Base-by-base conservation (phyloP, 2,888 invertebrate species). In the Suillia variegata region DNA sequence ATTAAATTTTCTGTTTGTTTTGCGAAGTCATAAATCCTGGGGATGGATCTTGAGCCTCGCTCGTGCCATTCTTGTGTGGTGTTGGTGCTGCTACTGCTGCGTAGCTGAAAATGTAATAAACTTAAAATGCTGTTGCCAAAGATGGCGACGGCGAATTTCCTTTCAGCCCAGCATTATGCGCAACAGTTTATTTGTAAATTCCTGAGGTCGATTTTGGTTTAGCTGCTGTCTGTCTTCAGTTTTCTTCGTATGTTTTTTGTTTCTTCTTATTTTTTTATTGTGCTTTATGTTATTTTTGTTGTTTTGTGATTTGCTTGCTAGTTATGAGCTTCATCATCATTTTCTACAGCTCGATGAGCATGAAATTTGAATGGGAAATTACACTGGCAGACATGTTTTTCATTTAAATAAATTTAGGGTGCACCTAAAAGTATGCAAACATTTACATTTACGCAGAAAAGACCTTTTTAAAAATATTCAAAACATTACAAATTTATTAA, bases 171-270 rank as follows among this genome's bases (percentile, higher is more conserved):
- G n/a, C n/a, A n/a, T n/a, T n/a, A 48, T 21, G 22, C 42, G 66
- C 69, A 69, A 69, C 69, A 69, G 69, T 68, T 69, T 67, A 63
- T 65, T 69, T 62, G 61, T 54, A 47, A 59, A 60, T 61, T 65
- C 26, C 38, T 38, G 38, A 26, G 10, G 26, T 26, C 26, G 26
- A 26, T 6, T 5, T 6, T 26, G 42, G 8, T 15, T n/a, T 13
- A 5, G 6, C 42, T 42, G 6, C 18, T 42, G 42, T n/a, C n/a
- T n/a, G n/a, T n/a, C 15, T 17, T n/a, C 42, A 8, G 8, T 13
- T 42, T 48, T 52, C 21, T 12, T 45, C 49, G 53, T n/a, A 53
- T 49, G 63, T 63, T 64, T 62, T 56, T 48, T 56, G 58, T 52
- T 21, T 47, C 31, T 61, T 57, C 56, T 62, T 48, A n/a, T n/a